phyloP scores from a whole-genome alignment of 2,888 invertebrate genomes.

The Octodonta nipae region DNA sequence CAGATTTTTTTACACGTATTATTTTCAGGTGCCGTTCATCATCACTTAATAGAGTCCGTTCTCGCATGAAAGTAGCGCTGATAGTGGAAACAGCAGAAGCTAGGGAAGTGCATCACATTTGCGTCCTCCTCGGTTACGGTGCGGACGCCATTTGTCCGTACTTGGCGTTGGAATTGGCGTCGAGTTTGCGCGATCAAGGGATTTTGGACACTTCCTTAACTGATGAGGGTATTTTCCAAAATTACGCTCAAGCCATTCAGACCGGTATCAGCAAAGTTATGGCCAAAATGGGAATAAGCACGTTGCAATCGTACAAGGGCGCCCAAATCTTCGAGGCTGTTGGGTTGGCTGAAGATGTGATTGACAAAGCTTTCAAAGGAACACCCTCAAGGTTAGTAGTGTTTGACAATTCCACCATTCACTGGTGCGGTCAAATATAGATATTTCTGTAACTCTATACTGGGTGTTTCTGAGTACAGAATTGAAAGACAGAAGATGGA shows the following conservation, averaged over 20 bases:
- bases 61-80: conserved; percentile 91
- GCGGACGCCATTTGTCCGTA: conserved; percentile 98
- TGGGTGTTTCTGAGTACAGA: too few species aligned
- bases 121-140: conserved; percentile 87
- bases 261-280: conserved; percentile 60
- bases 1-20: too few species aligned
- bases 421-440: too few species aligned
- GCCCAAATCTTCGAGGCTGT: conserved; percentile 99
- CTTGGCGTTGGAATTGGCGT: conserved; percentile 85
- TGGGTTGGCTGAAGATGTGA: conserved; percentile 80
- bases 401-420: too few species aligned
- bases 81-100: conserved; percentile 94
- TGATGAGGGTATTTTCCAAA: conserved; percentile 68
- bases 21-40: conserved; percentile 81
- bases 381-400: conserved; percentile 44
- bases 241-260: conserved; percentile 69
- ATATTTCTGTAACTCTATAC: too few species aligned
- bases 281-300: conserved; percentile 99
- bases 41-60: conserved; percentile 84
- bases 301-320: conserved; percentile 94
- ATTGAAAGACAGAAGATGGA: too few species aligned
- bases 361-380: conserved; percentile 81
- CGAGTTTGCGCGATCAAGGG: conserved; percentile 71
- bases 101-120: conserved; percentile 90
- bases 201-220: conserved; percentile 62